Conservation (phyloP, 2,888 invertebrate species). For the Nebria salina region DNA sequence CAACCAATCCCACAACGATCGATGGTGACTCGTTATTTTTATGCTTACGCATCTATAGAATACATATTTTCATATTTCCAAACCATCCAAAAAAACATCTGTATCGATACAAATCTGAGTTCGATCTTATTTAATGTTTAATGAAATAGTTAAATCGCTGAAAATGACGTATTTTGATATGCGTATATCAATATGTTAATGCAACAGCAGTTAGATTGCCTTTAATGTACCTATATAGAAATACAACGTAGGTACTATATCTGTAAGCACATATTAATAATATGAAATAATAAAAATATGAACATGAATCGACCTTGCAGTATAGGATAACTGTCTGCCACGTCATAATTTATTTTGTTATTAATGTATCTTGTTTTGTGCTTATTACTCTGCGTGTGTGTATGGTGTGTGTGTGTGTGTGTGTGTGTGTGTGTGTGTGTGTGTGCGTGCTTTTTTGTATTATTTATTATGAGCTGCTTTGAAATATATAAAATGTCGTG, state of each 20-base stretch:
- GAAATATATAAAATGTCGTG: conserved; percentile 43
- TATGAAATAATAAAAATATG: background rate
- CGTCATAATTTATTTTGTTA: conserved; percentile 47
- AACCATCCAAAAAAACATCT: too few species aligned
- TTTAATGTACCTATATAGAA: background rate
- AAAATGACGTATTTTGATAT: too few species aligned
- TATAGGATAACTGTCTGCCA: conserved; percentile 44
- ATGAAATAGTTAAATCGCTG: too few species aligned
- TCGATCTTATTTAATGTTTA: too few species aligned
- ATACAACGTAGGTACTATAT: background rate
- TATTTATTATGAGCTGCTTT: conserved; percentile 44
- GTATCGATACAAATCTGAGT: too few species aligned
- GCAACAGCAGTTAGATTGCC: background rate
- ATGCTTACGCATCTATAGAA: too few species aligned
- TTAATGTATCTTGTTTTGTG: conserved; percentile 45
- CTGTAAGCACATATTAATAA: background rate
- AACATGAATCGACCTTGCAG: conserved; percentile 10
- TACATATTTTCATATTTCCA: too few species aligned
- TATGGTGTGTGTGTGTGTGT: background rate
- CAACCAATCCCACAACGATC: too few species aligned
- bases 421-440: background rate
- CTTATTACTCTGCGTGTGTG: background rate
- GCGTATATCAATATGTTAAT: too few species aligned
- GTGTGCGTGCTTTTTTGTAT: background rate
- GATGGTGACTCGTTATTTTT: too few species aligned